phyloP scores from a whole-genome alignment of 53 echinoderm and acorn worm species.

The Temnopleurus reevesii region DNA sequence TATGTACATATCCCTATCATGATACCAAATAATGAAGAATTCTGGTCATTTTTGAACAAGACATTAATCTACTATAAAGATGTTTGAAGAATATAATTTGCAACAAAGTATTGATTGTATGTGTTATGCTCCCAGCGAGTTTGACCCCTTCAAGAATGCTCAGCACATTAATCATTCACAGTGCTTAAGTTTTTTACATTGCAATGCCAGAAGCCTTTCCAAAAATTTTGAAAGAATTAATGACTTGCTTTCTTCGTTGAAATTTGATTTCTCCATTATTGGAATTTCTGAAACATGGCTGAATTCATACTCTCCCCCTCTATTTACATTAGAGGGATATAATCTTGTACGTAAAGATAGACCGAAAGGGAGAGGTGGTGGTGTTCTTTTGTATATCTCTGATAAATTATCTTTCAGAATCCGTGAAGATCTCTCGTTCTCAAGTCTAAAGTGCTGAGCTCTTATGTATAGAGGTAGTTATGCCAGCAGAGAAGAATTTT shows the following conservation, averaged over 20 bases:
- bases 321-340: not conserved
- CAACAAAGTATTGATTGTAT: not conserved
- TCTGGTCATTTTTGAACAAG: too few species aligned
- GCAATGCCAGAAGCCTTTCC: not conserved
- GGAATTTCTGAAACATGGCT: not conserved
- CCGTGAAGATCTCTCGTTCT: not conserved
- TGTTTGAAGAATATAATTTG: not conserved
- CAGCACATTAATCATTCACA: not conserved
- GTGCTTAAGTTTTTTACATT: not conserved
- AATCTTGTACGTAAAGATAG: not conserved
- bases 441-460: not conserved
- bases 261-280: not conserved
- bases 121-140: not conserved
- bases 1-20: too few species aligned
- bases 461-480: not conserved
- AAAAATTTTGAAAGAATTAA: not conserved
- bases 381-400: not conserved
- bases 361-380: not conserved
- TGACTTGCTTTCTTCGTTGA: not conserved
- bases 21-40: too few species aligned
- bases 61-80: too few species aligned
- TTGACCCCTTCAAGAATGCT: not conserved
- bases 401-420: not conserved
- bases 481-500: not conserved
- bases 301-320: not conserved